Base-by-base conservation (phyloP, 2,113 vertebrate genomes). In the Petroica traversi region DNA sequence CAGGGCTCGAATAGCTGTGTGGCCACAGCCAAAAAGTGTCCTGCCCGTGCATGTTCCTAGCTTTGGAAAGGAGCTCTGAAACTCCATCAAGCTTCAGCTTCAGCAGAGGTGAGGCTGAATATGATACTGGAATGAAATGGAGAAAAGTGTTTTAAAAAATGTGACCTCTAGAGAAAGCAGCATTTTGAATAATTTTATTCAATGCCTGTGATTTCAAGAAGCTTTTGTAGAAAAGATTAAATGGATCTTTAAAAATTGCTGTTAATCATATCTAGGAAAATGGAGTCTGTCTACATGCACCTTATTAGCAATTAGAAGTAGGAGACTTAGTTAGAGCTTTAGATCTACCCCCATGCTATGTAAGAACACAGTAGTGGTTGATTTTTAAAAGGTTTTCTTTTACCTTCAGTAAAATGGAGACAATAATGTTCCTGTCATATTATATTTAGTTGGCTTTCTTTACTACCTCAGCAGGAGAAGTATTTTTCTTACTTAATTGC, bases 1-100 rank as follows among this genome's bases (percentile, higher is more conserved):
- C 38, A 46, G 18, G 43, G 38, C 55, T 85, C 0, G 0, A 46
- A 88, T 67, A 89, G 7, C 23, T 3, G 0, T 34, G 19, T 24
- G 19, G 11, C 46, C 1, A 0, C 23, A 34, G 34, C 15, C 22
- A 2, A 3, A 41, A 74, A 33, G 4, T 28, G 12, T 11, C 22
- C 26, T 45, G 8, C 19, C 22, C 0, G 0, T 19, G 5, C 28
- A 24, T 29, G 9, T 34, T 54, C 6, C 10, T 67, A 29, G 8
- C 25, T 69, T 72, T 72, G 64, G 24, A 52, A 84, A 78, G 54
- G 19, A 73, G 29, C 41, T 81, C 59, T 6, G 11, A 84, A 80
- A 80, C 19, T 4, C 28, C 36, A 15, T 19, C 17, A n/a, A n/a
- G n/a, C n/a, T n/a, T n/a, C n/a, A n/a, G n/a, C n/a, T n/a, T n/a